A percentile compares a stretch with the other conserved stretches of the same genome.
Conservation (phyloP, 2,113 vertebrate species). For the Pardalotus punctatus region DNA sequence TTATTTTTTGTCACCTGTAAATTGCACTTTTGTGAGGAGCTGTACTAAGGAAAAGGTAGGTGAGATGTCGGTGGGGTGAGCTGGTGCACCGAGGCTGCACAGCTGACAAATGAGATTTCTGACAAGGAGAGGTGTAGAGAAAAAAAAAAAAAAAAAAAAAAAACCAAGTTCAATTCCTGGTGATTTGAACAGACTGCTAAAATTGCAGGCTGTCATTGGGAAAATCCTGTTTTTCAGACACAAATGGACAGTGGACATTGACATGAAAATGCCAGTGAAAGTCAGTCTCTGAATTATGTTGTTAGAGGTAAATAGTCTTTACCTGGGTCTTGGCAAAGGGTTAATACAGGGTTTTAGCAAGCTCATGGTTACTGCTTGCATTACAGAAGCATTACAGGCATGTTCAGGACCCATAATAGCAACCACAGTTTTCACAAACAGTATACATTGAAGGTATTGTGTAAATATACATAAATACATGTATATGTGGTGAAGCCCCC, state of each 20-base stretch:
- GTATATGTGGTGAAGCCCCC: accelerated
- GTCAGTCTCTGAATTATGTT: not conserved
- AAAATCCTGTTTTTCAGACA: not conserved
- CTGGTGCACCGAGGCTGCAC: accelerated
- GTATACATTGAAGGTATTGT: not conserved
- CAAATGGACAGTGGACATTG: not conserved
- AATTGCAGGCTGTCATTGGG: not conserved
- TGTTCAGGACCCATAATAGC: not conserved
- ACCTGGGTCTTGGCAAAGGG: not conserved
- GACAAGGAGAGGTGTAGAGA: not conserved
- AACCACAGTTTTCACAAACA: not conserved
- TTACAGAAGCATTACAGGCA: not conserved
- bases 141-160: not conserved
- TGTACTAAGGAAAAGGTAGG: not conserved
- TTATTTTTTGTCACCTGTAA: constrained; percentile 18
- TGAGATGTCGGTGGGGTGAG: not conserved
- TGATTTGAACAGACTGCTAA: not conserved
- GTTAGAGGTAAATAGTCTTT: not conserved
- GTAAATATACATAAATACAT: too few relatives aligned
- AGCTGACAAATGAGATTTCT: not conserved
- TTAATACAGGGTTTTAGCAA: not conserved
- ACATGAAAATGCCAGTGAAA: not conserved
- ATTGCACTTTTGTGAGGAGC: not conserved
- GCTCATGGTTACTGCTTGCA: not conserved
- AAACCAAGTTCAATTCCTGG: not conserved